A percentile compares a stretch with the other conserved stretches of the same genome.
Conservation (phyloP, 2,888 invertebrate species). For the Heliconius erato region DNA sequence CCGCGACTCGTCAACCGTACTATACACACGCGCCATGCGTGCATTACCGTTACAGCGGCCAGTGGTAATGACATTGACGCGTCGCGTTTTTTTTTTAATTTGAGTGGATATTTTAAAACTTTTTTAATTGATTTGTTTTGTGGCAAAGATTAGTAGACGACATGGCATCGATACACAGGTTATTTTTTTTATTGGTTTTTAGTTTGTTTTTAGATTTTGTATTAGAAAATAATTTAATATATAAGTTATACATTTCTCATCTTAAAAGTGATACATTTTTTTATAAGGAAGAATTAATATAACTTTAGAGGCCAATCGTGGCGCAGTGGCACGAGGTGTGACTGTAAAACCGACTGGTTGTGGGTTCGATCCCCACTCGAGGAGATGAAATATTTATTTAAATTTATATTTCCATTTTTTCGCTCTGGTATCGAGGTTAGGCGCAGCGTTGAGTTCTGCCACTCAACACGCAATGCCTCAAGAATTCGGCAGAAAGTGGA, state of each 20-base stretch:
- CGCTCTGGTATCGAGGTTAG: too few relatives aligned
- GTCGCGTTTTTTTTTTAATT: slow-evolving; percentile 10
- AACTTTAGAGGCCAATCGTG: too few relatives aligned
- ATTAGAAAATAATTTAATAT: background rate
- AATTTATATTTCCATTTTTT: too few relatives aligned
- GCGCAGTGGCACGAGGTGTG: too few relatives aligned
- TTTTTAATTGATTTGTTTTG: background rate
- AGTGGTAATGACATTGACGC: slow-evolving; percentile 37
- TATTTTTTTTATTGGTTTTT: background rate
- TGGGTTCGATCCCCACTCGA: too few relatives aligned
- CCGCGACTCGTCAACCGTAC: background rate
- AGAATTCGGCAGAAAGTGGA: too few relatives aligned
- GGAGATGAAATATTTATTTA: too few relatives aligned
- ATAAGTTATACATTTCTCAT: background rate
- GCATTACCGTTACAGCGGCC: slow-evolving; percentile 27
- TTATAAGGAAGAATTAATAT: background rate
- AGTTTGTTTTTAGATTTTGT: background rate
- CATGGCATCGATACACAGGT: background rate
- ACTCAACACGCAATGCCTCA: too few relatives aligned
- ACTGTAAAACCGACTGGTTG: too few relatives aligned
- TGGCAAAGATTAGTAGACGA: background rate
- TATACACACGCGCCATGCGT: slow-evolving; percentile 24
- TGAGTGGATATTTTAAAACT: background rate
- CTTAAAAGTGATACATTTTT: too few relatives aligned
- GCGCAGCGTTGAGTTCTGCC: too few relatives aligned